Evolutionary conservation across 2,113 vertebrate genomes (phyloP).

Genomic region (Cichladusa arquata): DNA sequence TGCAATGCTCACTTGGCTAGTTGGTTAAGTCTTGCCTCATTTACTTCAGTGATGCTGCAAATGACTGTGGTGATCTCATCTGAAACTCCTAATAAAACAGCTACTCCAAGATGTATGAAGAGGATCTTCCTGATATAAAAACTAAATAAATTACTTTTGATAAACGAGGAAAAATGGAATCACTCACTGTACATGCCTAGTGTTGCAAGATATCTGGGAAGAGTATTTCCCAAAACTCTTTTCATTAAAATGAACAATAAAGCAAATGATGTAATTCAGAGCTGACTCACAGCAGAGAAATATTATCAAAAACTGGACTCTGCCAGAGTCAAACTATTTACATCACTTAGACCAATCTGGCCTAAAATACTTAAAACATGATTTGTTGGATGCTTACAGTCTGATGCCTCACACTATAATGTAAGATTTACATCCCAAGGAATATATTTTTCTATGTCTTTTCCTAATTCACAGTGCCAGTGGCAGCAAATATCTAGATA

Average conservation of each 20-base stretch:
- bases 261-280: background rate
- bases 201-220: background rate
- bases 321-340: background rate
- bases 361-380: background rate
- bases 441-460: slow-evolving; percentile 31
- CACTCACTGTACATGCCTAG: background rate
- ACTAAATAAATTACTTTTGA: slow-evolving; percentile 28
- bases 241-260: slow-evolving; percentile 37
- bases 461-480: slow-evolving; percentile 47
- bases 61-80: background rate
- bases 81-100: slow-evolving; percentile 57
- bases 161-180: background rate
- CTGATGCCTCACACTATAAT: background rate
- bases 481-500: slow-evolving; percentile 53
- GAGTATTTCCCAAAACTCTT: background rate
- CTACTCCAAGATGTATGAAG: slow-evolving; percentile 7
- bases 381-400: background rate
- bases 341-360: background rate
- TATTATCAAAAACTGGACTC: background rate
- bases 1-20: background rate
- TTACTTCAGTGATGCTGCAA: background rate
- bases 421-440: background rate
- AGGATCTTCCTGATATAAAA: slow-evolving; percentile 45
- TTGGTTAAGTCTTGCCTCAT: slow-evolving; percentile 6
- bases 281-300: background rate